A percentile compares a stretch with the other conserved stretches of the same genome.
phyloP scores from a whole-genome alignment of 92 coral and sea anemone species.

The Umimayanthus kanabou region DNA sequence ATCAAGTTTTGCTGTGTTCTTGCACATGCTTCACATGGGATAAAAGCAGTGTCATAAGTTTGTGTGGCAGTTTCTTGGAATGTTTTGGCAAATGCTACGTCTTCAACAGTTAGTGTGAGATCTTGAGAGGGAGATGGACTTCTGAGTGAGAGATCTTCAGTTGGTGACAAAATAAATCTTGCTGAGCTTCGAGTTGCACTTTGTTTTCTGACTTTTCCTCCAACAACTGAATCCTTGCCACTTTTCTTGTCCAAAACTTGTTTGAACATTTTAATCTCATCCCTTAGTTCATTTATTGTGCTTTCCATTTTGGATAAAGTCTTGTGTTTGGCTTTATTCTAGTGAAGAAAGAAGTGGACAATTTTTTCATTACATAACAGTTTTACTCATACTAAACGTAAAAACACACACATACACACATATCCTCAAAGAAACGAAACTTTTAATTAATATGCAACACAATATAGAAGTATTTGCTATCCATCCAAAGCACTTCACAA shows the following conservation, averaged over 20 bases:
- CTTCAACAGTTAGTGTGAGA: conserved; percentile 78
- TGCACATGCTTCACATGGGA: conserved; percentile 97
- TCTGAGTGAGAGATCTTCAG: conserved; percentile 63
- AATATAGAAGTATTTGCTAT: too few relatives aligned
- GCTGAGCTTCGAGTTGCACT: conserved; percentile 74
- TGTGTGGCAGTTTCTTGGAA: conserved; percentile 82
- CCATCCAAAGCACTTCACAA: too few relatives aligned
- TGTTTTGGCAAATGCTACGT: conserved; percentile 77
- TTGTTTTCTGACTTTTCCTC: conserved; percentile 59
- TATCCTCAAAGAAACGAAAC: too few relatives aligned
- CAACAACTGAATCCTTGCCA: conserved; percentile 63
- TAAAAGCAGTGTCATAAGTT: conserved; percentile 96
- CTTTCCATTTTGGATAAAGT: conserved; percentile 79
- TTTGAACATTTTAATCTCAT: conserved; percentile 80
- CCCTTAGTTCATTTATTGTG: conserved; percentile 78
- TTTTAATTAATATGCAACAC: too few relatives aligned
- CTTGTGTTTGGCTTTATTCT: conserved; percentile 75
- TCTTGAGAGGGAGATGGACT: conserved; percentile 81
- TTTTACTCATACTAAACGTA: neutral
- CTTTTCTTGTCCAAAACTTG: conserved; percentile 65
- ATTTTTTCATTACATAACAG: neutral
- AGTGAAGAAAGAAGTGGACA: neutral
- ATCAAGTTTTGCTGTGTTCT: conserved; percentile 89
- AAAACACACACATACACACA: too few relatives aligned
- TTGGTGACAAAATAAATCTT: conserved; percentile 77